Conservation (phyloP, 92 coral and sea anemone species). For the Virgularia gustaviana region DNA sequence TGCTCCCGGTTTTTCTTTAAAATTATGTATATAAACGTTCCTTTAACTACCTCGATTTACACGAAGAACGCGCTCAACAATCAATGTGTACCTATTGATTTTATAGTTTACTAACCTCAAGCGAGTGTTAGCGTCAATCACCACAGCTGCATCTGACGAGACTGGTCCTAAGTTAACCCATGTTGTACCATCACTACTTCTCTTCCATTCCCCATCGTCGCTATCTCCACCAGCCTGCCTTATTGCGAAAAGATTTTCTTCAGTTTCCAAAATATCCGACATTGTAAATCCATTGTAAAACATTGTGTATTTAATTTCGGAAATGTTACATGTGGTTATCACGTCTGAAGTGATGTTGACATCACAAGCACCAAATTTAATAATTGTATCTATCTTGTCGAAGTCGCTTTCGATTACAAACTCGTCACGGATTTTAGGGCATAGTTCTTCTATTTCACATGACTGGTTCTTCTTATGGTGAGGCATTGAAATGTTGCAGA, state of each 20-base stretch:
- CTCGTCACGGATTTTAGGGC: not conserved
- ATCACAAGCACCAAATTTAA: not conserved
- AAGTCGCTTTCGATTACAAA: not conserved
- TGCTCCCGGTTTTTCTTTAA: no score
- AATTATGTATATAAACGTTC: no score
- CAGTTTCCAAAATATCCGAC: slow-evolving; percentile 4
- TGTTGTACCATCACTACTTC: not conserved
- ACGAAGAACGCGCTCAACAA: no score
- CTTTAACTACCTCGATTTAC: no score
- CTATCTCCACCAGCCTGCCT: not conserved
- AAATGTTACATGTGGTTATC: not conserved
- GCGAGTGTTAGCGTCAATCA: not conserved
- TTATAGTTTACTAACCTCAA: slow-evolving; percentile 1
- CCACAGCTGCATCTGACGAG: slow-evolving; percentile 1
- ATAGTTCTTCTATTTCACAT: slow-evolving; percentile 17
- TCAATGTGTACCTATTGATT: no score
- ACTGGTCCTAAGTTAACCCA: slow-evolving; percentile 15
- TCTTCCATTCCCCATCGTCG: slow-evolving; percentile 1
- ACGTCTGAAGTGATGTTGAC: not conserved
- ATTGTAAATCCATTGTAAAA: slow-evolving; percentile 8
- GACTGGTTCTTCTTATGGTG: no score
- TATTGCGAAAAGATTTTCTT: not conserved
- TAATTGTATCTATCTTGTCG: not conserved
- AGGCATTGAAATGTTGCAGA: slow-evolving; percentile 15
- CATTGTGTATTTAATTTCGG: not conserved